phyloP scores from a whole-genome alignment of 2,888 invertebrate genomes.

The Tiphia femorata region DNA sequence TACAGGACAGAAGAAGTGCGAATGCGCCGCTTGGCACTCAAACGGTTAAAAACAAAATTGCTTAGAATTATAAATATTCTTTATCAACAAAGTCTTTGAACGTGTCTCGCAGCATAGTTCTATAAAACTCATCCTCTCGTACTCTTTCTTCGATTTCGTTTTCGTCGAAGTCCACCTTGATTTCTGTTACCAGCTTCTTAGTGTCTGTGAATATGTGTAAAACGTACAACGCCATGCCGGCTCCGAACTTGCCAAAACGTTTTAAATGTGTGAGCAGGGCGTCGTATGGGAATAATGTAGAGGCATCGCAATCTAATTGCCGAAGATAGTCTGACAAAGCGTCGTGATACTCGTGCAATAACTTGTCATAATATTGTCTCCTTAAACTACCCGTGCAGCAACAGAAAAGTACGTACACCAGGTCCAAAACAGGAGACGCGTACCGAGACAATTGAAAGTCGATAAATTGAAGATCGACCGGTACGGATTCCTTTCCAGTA shows the following conservation, averaged over 20 bases:
- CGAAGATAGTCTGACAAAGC: slow-evolving; percentile 45
- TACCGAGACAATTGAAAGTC: slow-evolving; percentile 47
- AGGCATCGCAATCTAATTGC: slow-evolving; percentile 46
- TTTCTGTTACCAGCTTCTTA: slow-evolving; percentile 38
- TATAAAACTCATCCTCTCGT: slow-evolving; percentile 33
- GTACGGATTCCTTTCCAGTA: slow-evolving; percentile 8
- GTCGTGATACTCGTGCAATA: slow-evolving; percentile 56
- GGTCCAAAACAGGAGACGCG: slow-evolving; percentile 51
- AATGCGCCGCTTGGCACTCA: too few relatives aligned
- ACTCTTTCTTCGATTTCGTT: slow-evolving; percentile 28
- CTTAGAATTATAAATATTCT: slow-evolving; percentile 32
- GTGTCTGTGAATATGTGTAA: slow-evolving; percentile 48
- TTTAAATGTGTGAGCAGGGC: slow-evolving; percentile 49
- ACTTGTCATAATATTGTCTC: slow-evolving; percentile 48
- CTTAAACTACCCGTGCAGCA: slow-evolving; percentile 51
- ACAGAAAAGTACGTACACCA: slow-evolving; percentile 60
- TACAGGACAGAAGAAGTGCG: too few relatives aligned
- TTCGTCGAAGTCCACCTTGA: slow-evolving; percentile 14
- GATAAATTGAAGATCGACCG: slow-evolving; percentile 32
- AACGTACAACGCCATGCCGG: slow-evolving; percentile 44
- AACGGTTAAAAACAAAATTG: too few relatives aligned
- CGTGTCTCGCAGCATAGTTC: slow-evolving; percentile 23
- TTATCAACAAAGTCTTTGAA: slow-evolving; percentile 42
- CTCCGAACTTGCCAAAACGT: slow-evolving; percentile 49
- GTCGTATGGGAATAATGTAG: slow-evolving; percentile 52